These are phyloP conservation scores for Cataglyphis cursor DNA, from an alignment of 2,888 invertebrate species.

Conservation along the genomic window DNA sequence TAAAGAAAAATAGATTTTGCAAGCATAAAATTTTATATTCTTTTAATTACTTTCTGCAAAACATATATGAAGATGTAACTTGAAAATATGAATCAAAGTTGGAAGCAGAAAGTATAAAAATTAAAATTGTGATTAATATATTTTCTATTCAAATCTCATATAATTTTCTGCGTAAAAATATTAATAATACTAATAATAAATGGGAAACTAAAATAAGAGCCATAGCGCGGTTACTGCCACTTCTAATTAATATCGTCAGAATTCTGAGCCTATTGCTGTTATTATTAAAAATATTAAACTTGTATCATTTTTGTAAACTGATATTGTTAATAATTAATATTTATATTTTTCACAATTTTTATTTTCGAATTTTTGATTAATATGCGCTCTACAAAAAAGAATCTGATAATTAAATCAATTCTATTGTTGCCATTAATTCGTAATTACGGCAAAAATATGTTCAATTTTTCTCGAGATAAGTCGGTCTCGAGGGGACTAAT, in stretches of 20 bases:
- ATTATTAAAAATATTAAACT: not conserved
- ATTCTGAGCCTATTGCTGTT: too few species aligned
- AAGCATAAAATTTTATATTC: not conserved
- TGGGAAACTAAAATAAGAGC: too few species aligned
- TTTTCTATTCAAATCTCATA: not conserved
- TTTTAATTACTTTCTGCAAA: not conserved
- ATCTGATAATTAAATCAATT: slow-evolving; percentile 13
- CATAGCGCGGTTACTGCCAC: too few species aligned
- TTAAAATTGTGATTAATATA: slow-evolving; percentile 5
- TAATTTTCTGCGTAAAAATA: not conserved
- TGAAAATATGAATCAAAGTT: not conserved
- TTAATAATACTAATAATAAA: too few species aligned
- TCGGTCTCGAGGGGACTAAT: slow-evolving; percentile 10
- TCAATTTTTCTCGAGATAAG: slow-evolving; percentile 7
- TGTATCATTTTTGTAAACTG: not conserved
- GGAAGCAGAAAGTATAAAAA: not conserved
- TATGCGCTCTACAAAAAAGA: not conserved
- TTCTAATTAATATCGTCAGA: too few species aligned
- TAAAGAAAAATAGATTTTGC: not conserved
- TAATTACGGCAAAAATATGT: not conserved
- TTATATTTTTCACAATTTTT: not conserved
- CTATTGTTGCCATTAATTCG: slow-evolving; percentile 9
- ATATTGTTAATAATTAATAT: not conserved
- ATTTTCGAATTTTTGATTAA: not conserved
- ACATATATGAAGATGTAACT: not conserved